phyloP scores from a whole-genome alignment of 2,797 vertebrate genomes.

The Lepus oiostolus region DNA sequence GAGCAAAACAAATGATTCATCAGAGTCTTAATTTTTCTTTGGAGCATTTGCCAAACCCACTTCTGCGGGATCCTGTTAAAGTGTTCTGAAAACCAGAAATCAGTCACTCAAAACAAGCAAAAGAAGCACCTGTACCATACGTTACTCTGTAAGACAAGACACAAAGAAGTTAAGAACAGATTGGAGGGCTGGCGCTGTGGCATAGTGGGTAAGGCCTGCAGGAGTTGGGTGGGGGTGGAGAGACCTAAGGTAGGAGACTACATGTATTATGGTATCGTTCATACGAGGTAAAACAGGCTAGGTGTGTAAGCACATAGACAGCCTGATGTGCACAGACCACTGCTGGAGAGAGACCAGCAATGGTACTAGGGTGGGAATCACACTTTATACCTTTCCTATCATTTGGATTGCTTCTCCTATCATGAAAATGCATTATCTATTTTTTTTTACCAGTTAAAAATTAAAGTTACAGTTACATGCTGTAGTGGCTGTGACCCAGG shows the following conservation, averaged over 20 bases:
- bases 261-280: neutral
- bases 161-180: neutral
- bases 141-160: conserved; percentile 4
- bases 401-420: neutral
- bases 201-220: neutral
- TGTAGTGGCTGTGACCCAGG: neutral
- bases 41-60: conserved; percentile 29
- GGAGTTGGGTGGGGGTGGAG: neutral
- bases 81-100: conserved; percentile 23
- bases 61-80: conserved; percentile 26
- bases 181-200: neutral
- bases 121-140: neutral
- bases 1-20: conserved; percentile 9
- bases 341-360: conserved; percentile 13
- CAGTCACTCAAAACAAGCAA: neutral
- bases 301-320: neutral
- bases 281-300: neutral
- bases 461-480: neutral
- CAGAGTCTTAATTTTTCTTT: conserved; percentile 40
- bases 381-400: conserved; percentile 28
- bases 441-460: neutral
- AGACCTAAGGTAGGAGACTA: neutral
- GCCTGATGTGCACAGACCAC: neutral
- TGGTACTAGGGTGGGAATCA: neutral
- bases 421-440: neutral